Evolutionary conservation across 2,797 vertebrate genomes (phyloP).

Genomic region (Ceyx erithaca): DNA sequence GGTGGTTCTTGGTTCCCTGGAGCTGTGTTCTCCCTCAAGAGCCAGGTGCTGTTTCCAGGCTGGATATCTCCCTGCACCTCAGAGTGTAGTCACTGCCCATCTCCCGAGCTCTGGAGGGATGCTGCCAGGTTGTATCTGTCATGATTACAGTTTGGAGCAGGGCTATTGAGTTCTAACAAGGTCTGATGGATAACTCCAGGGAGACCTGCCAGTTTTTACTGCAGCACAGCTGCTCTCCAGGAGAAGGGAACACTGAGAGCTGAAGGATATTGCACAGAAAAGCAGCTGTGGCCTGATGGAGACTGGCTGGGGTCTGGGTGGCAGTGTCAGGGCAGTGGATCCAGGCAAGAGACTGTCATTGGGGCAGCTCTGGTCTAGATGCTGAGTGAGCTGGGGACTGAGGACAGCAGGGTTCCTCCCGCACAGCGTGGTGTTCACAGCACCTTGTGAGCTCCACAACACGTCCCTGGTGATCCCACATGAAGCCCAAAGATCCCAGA

Average conservation of each 20-base stretch:
- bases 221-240: fast-evolving
- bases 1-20: neutral
- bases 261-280: neutral
- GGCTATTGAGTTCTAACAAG: neutral
- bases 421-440: fast-evolving
- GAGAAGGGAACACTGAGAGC: neutral
- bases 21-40: neutral
- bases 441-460: neutral
- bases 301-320: neutral
- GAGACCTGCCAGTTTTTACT: neutral
- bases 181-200: neutral
- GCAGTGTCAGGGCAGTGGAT: fast-evolving
- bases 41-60: neutral
- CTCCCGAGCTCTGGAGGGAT: neutral
- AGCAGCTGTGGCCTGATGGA: neutral
- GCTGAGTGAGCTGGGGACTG: neutral
- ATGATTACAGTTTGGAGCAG: neutral
- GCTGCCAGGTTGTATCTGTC: neutral
- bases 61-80: neutral
- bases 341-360: neutral
- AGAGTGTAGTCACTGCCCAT: neutral
- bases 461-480: fast-evolving
- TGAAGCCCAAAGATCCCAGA: neutral
- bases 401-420: neutral
- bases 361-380: neutral